Base-by-base conservation (phyloP, 2,113 vertebrate genomes). In the Pongo pygmaeus region DNA sequence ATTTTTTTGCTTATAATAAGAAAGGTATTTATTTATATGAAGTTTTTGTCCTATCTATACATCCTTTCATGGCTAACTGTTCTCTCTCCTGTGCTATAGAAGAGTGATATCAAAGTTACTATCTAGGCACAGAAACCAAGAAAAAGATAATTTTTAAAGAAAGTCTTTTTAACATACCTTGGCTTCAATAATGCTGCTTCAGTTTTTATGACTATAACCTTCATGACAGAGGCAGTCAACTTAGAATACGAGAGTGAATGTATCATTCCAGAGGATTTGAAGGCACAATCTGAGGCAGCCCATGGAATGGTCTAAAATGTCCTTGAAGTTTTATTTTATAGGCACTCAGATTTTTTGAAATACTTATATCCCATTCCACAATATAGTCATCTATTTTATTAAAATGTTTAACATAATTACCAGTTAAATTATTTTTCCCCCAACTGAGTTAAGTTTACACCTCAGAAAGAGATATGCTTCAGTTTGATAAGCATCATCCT, bases 351-450 rank as follows among this genome's bases (percentile, higher is more conserved):
- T 52, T 50, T 89, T 79, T 14, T n/a, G 67, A 8, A 22, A 25
- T 40, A 83, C 85, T 84, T 77, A 32, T 1, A 69, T 55, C 67
- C 14, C 48, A 78, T 35, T 92, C 35, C 32, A 50, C 61, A 69
- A 55, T 35, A 46, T 1, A 94, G 35, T 61, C 17, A 95, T 46
- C 83, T 92, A 27, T 75, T 91, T 67, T 35, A 81, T 32, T 85
- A 80, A 96, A 77, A 83, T 83, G 20, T 35, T 89, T 72, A 91
- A 85, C 23, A 61, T 89, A 95, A 93, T 80, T 92, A 89, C 14
- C 20, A 80, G 70, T 90, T 94, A 86, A 59, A 93, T 25, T 48
- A 38, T 17, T 75, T 75, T 74, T 90, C 46, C 40, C 11, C 17
- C 38, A 57, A 91, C 14, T 61, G 12, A 92, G 40, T 77, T 95